Conservation (phyloP, 2,888 invertebrate genomes). For the Cerceris ruficornis region DNA sequence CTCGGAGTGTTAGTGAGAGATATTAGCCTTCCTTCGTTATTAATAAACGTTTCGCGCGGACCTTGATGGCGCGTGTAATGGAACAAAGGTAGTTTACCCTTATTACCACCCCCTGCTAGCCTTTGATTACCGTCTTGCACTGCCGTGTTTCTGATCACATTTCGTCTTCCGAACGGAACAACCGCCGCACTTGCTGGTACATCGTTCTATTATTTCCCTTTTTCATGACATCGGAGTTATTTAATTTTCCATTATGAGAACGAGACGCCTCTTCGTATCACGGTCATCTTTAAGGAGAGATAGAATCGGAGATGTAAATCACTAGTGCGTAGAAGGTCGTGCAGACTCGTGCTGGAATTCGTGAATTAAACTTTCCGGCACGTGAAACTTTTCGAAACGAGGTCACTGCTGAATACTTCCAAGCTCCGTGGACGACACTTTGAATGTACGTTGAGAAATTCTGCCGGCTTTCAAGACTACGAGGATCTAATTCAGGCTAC, state of each 20-base stretch:
- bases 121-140: constrained; percentile 39
- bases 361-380: background rate
- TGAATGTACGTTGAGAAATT: background rate
- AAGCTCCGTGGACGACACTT: background rate
- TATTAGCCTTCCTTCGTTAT: constrained; percentile 61
- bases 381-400: background rate
- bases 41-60: constrained; percentile 64
- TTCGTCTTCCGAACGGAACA: background rate
- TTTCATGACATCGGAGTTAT: background rate
- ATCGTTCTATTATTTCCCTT: too few species aligned
- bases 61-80: constrained; percentile 57
- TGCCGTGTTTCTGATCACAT: constrained; percentile 29
- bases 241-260: background rate
- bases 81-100: constrained; percentile 54
- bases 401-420: background rate
- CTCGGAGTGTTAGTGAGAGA: constrained; percentile 22
- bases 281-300: background rate
- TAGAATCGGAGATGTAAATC: background rate
- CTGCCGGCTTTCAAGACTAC: background rate
- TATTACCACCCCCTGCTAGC: constrained; percentile 50
- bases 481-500: background rate
- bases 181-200: background rate
- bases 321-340: background rate
- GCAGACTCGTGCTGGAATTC: background rate
- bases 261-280: background rate